Percentiles rank a stretch among this genome's conserved stretches.
These are phyloP conservation scores for Nipponacmea schrenckii DNA, from an alignment of 2,888 invertebrate genomes.

Conservation along the genomic window DNA sequence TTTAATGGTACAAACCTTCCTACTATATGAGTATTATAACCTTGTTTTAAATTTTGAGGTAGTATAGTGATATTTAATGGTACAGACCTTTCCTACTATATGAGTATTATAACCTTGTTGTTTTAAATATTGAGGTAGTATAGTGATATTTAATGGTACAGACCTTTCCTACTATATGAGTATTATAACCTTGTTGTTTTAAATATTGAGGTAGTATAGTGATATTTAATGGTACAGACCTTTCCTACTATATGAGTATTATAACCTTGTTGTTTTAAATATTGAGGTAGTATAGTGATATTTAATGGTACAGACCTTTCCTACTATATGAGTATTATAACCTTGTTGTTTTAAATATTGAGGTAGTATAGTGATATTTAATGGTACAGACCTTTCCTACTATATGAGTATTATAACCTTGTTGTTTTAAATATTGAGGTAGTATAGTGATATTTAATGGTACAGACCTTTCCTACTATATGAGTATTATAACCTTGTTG, in stretches of 20 bases:
- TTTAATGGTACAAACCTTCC: conserved; percentile 82
- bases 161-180: conserved; percentile 82
- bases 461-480: conserved; percentile 80
- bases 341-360: conserved; percentile 83
- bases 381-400: conserved; percentile 82
- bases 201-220: conserved; percentile 85
- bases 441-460: conserved; percentile 82
- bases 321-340: conserved; percentile 82
- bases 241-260: conserved; percentile 83
- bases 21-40: conserved; percentile 82
- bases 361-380: conserved; percentile 82
- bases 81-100: conserved; percentile 80
- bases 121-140: conserved; percentile 83
- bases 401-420: conserved; percentile 83
- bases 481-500: conserved; percentile 83
- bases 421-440: conserved; percentile 81
- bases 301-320: conserved; percentile 80
- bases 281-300: conserved; percentile 83
- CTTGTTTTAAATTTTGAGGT: conserved; percentile 83
- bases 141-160: conserved; percentile 80
- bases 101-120: conserved; percentile 83
- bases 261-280: conserved; percentile 83
- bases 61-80: conserved; percentile 82
- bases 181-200: conserved; percentile 81
- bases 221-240: conserved; percentile 78